Evolutionary conservation across 2,797 vertebrate genomes (phyloP), one percentile per base, ranked within the genome.

Genomic region (Coranthus polyacanthus): DNA sequence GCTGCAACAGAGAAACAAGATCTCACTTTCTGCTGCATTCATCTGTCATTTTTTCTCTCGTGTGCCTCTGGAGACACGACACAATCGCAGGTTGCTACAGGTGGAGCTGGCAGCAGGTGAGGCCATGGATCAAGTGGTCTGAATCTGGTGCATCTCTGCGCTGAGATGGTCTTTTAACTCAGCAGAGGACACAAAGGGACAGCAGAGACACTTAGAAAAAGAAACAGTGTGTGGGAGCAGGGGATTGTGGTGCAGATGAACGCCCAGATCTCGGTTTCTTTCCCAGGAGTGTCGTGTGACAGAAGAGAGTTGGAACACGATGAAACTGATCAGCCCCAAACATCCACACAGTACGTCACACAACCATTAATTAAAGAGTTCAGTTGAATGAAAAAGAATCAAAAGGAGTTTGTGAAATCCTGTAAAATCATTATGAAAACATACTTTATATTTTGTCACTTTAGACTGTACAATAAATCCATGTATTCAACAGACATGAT

Each of bases 1-100:
- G 96, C 96, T 98, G 92, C 16, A 67, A 88, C 44, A 78, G 43
- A 89, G 12, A 84, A 29, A 73, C 21, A 43, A 0, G 15, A 63
- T 37, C 0, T 1, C 4, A 17, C 20, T 44, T 67, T 75, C 4
- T 39, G 26, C 46, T 42, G 55, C 34, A 16, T 53, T 69, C 59
- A n/a, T n/a, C n/a, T n/a, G n/a, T n/a, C n/a, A n/a, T n/a, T n/a
- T n/a, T 57, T 2, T 10, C 22, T 10, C 6, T 12, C 22, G 13
- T 4, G 20, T 66, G 76, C 9, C 49, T 39, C 0, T 2, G 37
- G 67, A 64, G 6, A 11, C 1, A 4, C 0, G 18, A 43, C 37
- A 79, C 70, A 53, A 44, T 68, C 37, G 26, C 39, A 42, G 10
- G 17, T 32, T 16, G 17, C 37, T 46, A 52, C 55, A 59, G 68